Conservation (phyloP, 35 echinoderm and acorn worm species). For the Apostichopus parvimensis region DNA sequence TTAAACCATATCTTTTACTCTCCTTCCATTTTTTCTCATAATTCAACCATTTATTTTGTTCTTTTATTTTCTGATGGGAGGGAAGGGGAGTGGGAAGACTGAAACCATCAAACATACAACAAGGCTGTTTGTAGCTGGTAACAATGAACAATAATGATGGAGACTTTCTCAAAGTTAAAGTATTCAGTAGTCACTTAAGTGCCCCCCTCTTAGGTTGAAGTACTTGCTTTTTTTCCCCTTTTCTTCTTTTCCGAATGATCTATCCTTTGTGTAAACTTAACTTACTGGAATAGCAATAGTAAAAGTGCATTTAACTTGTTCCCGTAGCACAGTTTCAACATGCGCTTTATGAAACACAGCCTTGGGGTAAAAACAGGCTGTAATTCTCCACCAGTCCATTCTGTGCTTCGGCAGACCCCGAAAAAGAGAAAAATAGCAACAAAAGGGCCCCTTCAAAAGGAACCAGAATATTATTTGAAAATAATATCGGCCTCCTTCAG, state of each 20-base stretch:
- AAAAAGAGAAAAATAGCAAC: not conserved
- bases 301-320: constrained; percentile 48
- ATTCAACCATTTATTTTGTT: too few species aligned
- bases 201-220: not conserved
- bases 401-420: not conserved
- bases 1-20: too few species aligned
- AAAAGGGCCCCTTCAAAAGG: constrained; percentile 21
- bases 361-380: constrained; percentile 7
- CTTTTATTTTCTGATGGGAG: too few species aligned
- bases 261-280: constrained; percentile 28
- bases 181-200: not conserved
- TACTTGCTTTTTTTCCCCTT: not conserved
- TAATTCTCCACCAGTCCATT: constrained; percentile 14
- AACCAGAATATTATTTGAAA: constrained; percentile 6
- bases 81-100: too few species aligned
- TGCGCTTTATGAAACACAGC: constrained; percentile 22
- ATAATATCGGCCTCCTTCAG: constrained; percentile 15
- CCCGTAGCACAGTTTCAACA: constrained; percentile 11
- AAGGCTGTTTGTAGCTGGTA: not conserved
- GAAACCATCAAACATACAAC: too few species aligned
- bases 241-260: not conserved
- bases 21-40: too few species aligned
- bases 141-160: not conserved
- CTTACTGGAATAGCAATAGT: constrained; percentile 18
- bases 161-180: not conserved